Percentiles rank a stretch among this genome's conserved stretches.
Evolutionary conservation across 2,888 invertebrate genomes (phyloP).

Genomic region (Timandra comae): DNA sequence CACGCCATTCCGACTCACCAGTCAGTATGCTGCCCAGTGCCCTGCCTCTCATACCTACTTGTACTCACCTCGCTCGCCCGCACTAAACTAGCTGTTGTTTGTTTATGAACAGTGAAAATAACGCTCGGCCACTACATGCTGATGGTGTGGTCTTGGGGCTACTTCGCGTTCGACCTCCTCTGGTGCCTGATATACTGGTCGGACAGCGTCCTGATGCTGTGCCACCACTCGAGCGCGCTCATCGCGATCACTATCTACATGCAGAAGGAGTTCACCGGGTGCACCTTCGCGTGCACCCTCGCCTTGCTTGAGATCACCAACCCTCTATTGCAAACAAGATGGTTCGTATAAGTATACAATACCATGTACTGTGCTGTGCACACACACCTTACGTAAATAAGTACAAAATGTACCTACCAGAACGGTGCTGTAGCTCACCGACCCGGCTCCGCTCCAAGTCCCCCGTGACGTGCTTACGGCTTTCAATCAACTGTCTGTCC

Average conservation of each 20-base stretch:
- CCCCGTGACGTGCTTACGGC: too few species aligned
- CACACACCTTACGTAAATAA: too few species aligned
- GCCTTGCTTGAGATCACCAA: constrained; percentile 79
- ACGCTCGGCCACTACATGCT: constrained; percentile 52
- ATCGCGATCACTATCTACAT: constrained; percentile 70
- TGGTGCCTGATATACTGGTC: constrained; percentile 76
- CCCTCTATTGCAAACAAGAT: constrained; percentile 78
- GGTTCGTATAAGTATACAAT: too few species aligned
- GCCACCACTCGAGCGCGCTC: constrained; percentile 73
- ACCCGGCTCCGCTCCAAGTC: too few species aligned
- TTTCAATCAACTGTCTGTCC: neutral
- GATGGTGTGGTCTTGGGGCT: constrained; percentile 77
- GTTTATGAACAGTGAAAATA: constrained; percentile 35
- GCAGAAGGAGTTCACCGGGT: constrained; percentile 66
- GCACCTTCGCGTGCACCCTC: constrained; percentile 71
- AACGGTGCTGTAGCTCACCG: too few species aligned
- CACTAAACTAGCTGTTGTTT: constrained; percentile 2
- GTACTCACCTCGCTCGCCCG: neutral
- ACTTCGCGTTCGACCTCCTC: constrained; percentile 78
- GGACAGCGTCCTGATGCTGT: constrained; percentile 69
- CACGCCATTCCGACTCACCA: constrained; percentile 35
- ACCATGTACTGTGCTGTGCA: too few species aligned
- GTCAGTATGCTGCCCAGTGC: constrained; percentile 30
- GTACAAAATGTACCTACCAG: too few species aligned
- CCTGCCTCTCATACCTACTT: neutral